phyloP scores from a whole-genome alignment of 2,113 vertebrate genomes.

The Craseonycteris thonglongyai region DNA sequence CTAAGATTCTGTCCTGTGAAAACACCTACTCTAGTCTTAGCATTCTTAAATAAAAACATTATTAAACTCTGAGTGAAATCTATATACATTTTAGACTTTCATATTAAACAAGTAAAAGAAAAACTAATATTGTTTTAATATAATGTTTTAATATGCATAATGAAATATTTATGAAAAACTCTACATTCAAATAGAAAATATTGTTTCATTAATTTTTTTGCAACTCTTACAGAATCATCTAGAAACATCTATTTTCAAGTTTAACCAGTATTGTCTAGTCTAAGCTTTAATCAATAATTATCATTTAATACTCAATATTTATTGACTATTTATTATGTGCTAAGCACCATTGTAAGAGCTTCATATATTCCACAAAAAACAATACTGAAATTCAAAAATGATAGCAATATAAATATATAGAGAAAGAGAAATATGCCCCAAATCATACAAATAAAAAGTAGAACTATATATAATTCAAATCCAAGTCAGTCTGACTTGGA shows the following conservation, averaged over 20 bases:
- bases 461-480: background rate
- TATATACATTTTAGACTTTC: background rate
- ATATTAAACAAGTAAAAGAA: background rate
- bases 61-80: background rate
- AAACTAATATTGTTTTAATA: background rate
- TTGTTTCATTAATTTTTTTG: background rate
- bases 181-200: background rate
- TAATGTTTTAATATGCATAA: background rate
- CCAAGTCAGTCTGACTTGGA: background rate
- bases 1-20: background rate
- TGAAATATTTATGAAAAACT: background rate
- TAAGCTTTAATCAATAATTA: background rate
- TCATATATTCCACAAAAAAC: background rate
- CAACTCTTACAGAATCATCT: background rate
- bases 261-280: background rate
- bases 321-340: background rate
- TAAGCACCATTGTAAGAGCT: background rate
- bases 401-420: background rate
- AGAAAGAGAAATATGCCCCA: background rate
- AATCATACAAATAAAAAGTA: background rate
- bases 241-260: background rate
- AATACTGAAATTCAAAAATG: background rate
- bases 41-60: slow-evolving; percentile 4
- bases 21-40: background rate
- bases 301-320: background rate